Conservation (phyloP, 92 coral and sea anemone species). For the Micromussa lordhowensis region DNA sequence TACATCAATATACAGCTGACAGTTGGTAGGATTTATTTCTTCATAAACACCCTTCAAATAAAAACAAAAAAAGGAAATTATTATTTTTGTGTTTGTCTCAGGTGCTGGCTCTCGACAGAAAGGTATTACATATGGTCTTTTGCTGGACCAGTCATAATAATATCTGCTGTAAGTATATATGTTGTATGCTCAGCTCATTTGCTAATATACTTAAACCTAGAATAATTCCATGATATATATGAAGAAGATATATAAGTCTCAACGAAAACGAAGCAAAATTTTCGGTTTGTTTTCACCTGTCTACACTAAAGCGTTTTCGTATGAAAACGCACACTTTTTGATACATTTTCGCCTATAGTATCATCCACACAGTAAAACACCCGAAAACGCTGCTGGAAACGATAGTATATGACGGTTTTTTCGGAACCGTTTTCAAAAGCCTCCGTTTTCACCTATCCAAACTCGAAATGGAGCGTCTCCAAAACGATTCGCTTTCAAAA, state of each 20-base stretch:
- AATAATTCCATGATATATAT: neutral
- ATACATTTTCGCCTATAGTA: no score
- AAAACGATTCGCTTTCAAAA: no score
- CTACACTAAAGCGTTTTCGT: no score
- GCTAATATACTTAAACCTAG: neutral
- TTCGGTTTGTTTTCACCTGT: no score
- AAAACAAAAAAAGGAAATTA: neutral
- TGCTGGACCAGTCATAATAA: conserved; percentile 30
- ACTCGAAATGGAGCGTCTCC: no score
- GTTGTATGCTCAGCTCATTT: neutral
- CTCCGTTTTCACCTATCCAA: no score
- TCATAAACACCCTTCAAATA: neutral
- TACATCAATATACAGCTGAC: conserved; percentile 17
- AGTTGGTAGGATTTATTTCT: conserved; percentile 11
- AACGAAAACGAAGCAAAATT: no score
- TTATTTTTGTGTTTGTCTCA: neutral
- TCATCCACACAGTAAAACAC: no score
- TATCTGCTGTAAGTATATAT: conserved; percentile 28
- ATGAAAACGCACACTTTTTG: no score
- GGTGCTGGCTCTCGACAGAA: conserved; percentile 51
- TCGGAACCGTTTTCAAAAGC: no score
- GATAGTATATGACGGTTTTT: no score
- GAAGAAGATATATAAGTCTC: neutral
- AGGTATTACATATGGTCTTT: conserved; percentile 41
- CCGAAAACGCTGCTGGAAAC: no score